Evolutionary conservation across 2,888 invertebrate genomes (phyloP).

Genomic region (Cataglyphis rosenhaueri): DNA sequence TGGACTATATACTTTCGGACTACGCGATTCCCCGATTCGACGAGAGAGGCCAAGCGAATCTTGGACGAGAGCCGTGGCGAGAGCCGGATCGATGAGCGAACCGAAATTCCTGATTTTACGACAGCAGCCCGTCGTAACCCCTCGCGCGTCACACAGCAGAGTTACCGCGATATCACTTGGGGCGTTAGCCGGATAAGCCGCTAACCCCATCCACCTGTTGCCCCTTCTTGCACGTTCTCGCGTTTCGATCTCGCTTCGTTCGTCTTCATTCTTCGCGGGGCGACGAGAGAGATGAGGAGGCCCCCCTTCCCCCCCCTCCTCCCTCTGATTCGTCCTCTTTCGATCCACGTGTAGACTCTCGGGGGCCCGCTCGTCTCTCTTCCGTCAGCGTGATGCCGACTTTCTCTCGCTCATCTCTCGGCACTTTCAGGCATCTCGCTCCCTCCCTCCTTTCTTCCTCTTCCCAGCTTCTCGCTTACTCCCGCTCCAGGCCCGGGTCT

Average conservation of each 20-base stretch:
- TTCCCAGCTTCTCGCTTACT: constrained; percentile 60
- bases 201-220: constrained; percentile 86
- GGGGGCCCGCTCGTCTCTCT: constrained; percentile 56
- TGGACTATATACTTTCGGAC: not conserved
- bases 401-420: constrained; percentile 58
- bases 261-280: constrained; percentile 71
- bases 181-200: constrained; percentile 85
- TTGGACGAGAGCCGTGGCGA: not conserved
- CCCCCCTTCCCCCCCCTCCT: not conserved
- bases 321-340: constrained; percentile 54
- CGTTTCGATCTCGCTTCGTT: constrained; percentile 67
- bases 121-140: constrained; percentile 63
- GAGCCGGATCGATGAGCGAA: constrained; percentile 43
- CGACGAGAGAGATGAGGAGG: constrained; percentile 62
- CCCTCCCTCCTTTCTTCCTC: constrained; percentile 44
- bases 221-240: constrained; percentile 82
- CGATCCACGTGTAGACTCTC: constrained; percentile 40
- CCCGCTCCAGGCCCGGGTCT: constrained; percentile 76
- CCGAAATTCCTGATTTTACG: constrained; percentile 54
- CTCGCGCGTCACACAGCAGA: constrained; percentile 71
- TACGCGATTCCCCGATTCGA: constrained; percentile 11
- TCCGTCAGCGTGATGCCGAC: constrained; percentile 55
- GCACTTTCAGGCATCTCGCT: constrained; percentile 39
- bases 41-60: constrained; percentile 16
- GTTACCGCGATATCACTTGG: constrained; percentile 82